Conservation (phyloP, 2,797 vertebrate genomes). For the Ptychadena robeensis region DNA sequence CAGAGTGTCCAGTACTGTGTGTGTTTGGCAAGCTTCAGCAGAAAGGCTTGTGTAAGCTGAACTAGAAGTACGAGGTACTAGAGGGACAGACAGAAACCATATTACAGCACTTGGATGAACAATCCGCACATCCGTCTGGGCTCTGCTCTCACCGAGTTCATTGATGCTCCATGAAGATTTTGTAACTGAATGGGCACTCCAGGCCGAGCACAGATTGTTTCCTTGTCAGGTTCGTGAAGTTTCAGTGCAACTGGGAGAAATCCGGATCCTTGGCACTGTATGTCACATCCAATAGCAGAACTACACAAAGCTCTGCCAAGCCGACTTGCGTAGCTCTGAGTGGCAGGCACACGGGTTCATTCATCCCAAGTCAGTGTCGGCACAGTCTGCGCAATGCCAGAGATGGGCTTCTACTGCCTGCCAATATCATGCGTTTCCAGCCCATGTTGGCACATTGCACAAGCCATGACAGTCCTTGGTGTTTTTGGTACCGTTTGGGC, state of each 20-base stretch:
- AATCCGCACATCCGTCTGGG: neutral
- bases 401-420: neutral
- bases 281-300: neutral
- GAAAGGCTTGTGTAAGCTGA: neutral
- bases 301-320: neutral
- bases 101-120: no score
- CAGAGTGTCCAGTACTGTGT: neutral
- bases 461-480: neutral
- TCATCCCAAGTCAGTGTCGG: neutral
- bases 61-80: neutral
- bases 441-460: neutral
- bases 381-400: neutral
- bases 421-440: neutral
- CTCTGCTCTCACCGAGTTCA: no score
- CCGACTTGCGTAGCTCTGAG: neutral
- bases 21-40: no score
- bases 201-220: neutral
- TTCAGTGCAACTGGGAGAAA: neutral
- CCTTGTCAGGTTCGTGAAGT: neutral
- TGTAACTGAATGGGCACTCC: no score
- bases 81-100: neutral
- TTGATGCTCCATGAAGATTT: no score
- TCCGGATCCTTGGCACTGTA: neutral
- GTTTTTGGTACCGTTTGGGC: neutral
- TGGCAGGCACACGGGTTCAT: constrained; percentile 1